Evolutionary conservation across 2,888 invertebrate genomes (phyloP).

Genomic region (Eulithis testata): DNA sequence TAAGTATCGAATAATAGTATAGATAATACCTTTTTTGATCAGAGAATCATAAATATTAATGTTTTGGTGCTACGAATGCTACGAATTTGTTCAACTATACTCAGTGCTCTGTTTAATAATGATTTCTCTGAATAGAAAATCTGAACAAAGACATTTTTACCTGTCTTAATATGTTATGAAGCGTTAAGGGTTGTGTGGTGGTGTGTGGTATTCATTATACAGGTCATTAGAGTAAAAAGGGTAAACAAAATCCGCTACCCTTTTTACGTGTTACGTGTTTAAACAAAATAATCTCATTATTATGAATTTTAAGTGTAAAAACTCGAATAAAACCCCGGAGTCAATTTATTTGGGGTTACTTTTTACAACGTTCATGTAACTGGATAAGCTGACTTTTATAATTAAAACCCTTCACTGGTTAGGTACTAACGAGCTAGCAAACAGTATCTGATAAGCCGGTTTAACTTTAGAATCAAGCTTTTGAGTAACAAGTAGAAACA

Average conservation of each 20-base stretch:
- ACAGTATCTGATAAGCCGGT: too few species aligned
- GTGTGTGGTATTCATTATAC: constrained; percentile 65
- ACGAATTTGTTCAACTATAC: background rate
- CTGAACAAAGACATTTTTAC: constrained; percentile 56
- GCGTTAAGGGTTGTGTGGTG: constrained; percentile 59
- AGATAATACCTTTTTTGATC: too few species aligned
- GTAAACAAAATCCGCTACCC: constrained; percentile 68
- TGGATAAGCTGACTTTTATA: background rate
- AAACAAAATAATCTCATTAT: constrained; percentile 47
- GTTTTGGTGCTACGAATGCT: too few species aligned
- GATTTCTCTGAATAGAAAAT: constrained; percentile 45
- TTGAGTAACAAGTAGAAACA: too few species aligned
- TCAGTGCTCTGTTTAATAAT: background rate
- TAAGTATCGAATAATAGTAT: too few species aligned
- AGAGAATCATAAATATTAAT: too few species aligned
- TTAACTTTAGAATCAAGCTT: too few species aligned
- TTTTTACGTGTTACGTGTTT: constrained; percentile 46
- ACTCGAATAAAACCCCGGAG: constrained; percentile 31
- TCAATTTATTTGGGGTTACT: background rate
- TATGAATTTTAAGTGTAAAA: constrained; percentile 40
- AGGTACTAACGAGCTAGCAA: too few species aligned
- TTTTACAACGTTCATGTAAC: background rate
- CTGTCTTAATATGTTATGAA: constrained; percentile 55
- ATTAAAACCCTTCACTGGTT: too few species aligned
- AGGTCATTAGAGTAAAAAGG: constrained; percentile 75